Base-by-base conservation (phyloP, 2,797 vertebrate genomes). In the Urophycis tenuis region DNA sequence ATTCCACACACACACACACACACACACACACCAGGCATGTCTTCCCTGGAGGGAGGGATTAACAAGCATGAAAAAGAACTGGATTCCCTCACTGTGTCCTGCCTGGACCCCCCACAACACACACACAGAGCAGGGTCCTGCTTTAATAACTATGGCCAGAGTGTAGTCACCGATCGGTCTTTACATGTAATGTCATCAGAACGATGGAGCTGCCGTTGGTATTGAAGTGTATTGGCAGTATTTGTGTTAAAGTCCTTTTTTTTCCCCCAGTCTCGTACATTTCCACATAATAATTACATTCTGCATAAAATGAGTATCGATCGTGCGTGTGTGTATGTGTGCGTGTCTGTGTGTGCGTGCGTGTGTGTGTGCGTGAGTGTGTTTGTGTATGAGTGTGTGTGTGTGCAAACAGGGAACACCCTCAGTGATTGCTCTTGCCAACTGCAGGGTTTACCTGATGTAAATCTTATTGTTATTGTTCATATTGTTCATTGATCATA, bases 1-100 rank as follows among this genome's bases (percentile, higher is more conserved):
- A 35, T 81, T 72, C 60, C 53, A 25, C 80, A 73, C 41, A 64
- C 71, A 78, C 78, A 81, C 79, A 79, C 79, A 80, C 73, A 79
- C 83, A 81, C 80, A 90, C 89, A 88, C 81, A 81, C 87, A 85
- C 85, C 84, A 84, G 86, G 85, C 88, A 87, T 85, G 80, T 83
- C 81, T 85, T 84, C 84, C 89, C 91, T 82, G 83, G 83, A 79
- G 91, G 84, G 88, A 88, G 31, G 73, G 82, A 94, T 93, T 93
- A 90, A 88, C 91, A 92, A 90, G 73, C 74, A 78, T 86, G 86
- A 80, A 85, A 84, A 85, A 86, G 82, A 80, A 74, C 3, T 9
- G 73, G 79, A 81, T 69, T 77, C 22, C 76, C 71, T 81, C 34
- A 80, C 87, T 81, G 81, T 85, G 79, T 72, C 69, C 53, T 1